Evolutionary conservation across 1,140 invertebrate species (phyloP), one percentile per base, ranked within the genome.

Genomic region (Pseudoatta argentina): DNA sequence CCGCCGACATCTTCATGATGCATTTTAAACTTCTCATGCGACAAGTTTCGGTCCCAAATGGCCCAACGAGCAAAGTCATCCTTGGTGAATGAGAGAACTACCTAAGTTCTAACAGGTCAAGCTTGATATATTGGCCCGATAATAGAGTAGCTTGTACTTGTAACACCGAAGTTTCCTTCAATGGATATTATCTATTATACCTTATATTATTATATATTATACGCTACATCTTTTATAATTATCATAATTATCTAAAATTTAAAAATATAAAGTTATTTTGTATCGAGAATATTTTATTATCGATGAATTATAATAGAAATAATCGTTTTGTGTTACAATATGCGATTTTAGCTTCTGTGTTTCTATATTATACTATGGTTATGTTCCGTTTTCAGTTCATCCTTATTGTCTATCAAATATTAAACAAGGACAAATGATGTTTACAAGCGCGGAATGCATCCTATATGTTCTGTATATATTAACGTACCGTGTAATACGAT

Each of bases 41-140:
- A 48, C 59, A 12, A 72, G 57, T 59, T 82, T 71, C 27, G 30
- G 21, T 73, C 79, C 69, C 79, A 75, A 57, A 83, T 61, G 55
- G n/a, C 21, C 48, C 34, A 18, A 71, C 71, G 18, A 61, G 69
- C 57, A 72, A 55, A 83, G 39, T 57, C 79, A 27, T 75, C 27
- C 27, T 48, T 48, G 55, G 24, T 34, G 69, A 61, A 75, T 48
- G 55, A 61, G 69, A 61, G 69, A 73, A 61, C 69, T 75, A 21
- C 14, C 69, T 12, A 61, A 83, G 79, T 83, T 83, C 39, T 14
- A 83, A 51, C 79, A 51, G 55, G 39, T 82, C 79, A 82, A 61
- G 55, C 69, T 63, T 83, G 79, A 83, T 83, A 39, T 83, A 83
- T 83, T 18, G 39, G 18, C 44, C 24, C n/a, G 14, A 1, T 83